These are phyloP conservation scores for Corythornis madagascariensis DNA, from an alignment of 2,113 vertebrate species.

Conservation along the genomic window DNA sequence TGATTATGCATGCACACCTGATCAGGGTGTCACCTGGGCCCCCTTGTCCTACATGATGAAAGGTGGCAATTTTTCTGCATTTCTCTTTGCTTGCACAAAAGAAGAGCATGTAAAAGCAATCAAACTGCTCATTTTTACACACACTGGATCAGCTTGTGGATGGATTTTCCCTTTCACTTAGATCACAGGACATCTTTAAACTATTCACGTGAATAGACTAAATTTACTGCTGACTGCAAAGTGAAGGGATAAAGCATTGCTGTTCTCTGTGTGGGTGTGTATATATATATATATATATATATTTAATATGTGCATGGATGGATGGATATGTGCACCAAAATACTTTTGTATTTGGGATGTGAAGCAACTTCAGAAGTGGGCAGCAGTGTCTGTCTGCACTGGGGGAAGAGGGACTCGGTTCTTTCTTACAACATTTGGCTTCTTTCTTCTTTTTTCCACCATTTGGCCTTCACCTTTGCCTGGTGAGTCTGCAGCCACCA, in stretches of 20 bases:
- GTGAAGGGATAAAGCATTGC: conserved; percentile 30
- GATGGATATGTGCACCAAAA: conserved; percentile 8
- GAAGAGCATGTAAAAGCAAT: conserved; percentile 75
- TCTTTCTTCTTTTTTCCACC: not conserved
- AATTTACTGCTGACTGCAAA: conserved; percentile 60
- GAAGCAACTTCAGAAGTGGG: not conserved
- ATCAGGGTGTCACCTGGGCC: conserved; percentile 91
- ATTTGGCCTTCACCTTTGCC: not conserved
- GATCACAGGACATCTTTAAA: conserved; percentile 35
- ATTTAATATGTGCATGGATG: not conserved
- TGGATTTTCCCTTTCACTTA: conserved; percentile 46
- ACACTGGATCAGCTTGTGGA: conserved; percentile 67
- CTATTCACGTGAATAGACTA: conserved; percentile 66
- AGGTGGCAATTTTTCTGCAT: conserved; percentile 93
- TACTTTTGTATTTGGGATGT: conserved; percentile 10
- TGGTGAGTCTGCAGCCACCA: not conserved
- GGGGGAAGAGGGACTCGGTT: not conserved
- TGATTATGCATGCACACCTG: conserved; percentile 98
- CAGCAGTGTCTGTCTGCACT: not conserved
- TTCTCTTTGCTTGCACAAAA: conserved; percentile 91
- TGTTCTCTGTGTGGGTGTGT: not conserved
- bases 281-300: not conserved
- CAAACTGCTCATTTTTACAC: conserved; percentile 77
- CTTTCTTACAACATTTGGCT: not conserved
- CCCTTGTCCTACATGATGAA: conserved; percentile 89